Base-by-base conservation (phyloP, 2,888 invertebrate species). In the Drepanosiphum platanoidis region DNA sequence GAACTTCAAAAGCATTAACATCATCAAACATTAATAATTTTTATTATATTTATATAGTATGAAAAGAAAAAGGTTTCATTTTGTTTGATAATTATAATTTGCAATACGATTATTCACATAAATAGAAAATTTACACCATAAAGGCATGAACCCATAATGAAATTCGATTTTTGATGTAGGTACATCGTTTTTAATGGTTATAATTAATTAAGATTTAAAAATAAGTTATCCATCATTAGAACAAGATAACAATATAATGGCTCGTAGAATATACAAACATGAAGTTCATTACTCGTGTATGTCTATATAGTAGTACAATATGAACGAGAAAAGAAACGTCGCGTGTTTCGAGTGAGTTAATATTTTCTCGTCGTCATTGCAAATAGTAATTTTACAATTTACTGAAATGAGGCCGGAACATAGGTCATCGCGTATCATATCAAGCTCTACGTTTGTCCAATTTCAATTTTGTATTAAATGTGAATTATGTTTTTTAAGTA, bases 341-440 rank as follows among this genome's bases (percentile, higher is more conserved):
- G 72, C 72, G 30, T 72, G 72, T 72, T 46, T 72, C 11, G 8
- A 42, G 42, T 42, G 30, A 42, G 42, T 72, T 42, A 42, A 30
- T 30, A 39, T 32, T 32, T 68, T 34, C 30, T 72, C 30, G 3
- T 42, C 1, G 30, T 30, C 18, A 27, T 30, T 46, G 7, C 27
- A 11, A 30, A 64, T 30, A 72, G 42, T 72, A 42, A 72, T 72
- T 72, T 42, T 72, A 15, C 42, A 42, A 39, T 39, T 27, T 71
- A 72, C 72, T 30, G 42, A 72, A 72, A 72, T 72, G 42, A 46
- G 72, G 72, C 42, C 72, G 30, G 46, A 30, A 46, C 27, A 18
- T 15, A 72, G 42, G 72, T 46, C 42, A 72, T 72, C 11, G 46
- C 42, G 30, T 46, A 18, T 18, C 30, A 18, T 42, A 46, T 72